Conservation (phyloP, 2,888 invertebrate species). For the Saturnia japonica region DNA sequence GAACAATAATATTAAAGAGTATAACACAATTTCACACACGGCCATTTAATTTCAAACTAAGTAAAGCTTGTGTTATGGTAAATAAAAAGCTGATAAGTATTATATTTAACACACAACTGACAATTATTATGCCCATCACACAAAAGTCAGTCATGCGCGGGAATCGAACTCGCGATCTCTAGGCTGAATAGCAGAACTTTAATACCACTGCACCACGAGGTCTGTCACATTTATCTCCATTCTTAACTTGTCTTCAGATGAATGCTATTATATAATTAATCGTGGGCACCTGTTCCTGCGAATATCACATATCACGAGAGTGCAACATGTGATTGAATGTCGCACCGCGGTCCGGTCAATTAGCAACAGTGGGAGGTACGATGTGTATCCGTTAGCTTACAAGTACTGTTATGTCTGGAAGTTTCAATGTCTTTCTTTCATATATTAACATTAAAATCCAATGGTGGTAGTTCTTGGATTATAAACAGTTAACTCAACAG, state of each 20-base stretch:
- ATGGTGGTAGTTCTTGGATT: not conserved
- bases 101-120: too few relatives aligned
- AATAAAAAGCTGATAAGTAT: too few relatives aligned
- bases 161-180: too few relatives aligned
- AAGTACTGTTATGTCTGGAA: conserved; percentile 14
- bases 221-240: not conserved
- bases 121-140: too few relatives aligned
- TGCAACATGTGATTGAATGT: not conserved
- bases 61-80: too few relatives aligned
- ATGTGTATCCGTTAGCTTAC: conserved; percentile 20
- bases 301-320: conserved; percentile 4
- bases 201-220: too few relatives aligned
- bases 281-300: not conserved
- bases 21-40: too few relatives aligned
- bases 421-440: not conserved
- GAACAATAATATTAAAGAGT: not conserved
- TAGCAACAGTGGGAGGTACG: conserved; percentile 26
- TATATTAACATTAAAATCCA: conserved; percentile 5
- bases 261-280: not conserved
- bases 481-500: not conserved
- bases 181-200: too few relatives aligned
- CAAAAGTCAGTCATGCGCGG: too few relatives aligned
- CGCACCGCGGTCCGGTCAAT: conserved; percentile 18
- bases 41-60: too few relatives aligned
- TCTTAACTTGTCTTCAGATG: not conserved